These are phyloP conservation scores for Onthophagus taurus DNA, from an alignment of 1,140 invertebrate species.

Conservation along the genomic window DNA sequence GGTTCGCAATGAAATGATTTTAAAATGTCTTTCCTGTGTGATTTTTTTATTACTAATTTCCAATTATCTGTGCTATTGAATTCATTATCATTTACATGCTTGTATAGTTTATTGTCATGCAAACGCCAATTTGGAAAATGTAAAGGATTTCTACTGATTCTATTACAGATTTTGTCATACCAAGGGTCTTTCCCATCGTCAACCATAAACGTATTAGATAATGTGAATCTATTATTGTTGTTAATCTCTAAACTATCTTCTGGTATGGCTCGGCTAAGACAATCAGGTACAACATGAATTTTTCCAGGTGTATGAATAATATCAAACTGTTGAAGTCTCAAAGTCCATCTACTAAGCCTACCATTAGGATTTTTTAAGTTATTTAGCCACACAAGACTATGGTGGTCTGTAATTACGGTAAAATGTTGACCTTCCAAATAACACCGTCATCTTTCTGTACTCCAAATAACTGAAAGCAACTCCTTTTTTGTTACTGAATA, in stretches of 20 bases:
- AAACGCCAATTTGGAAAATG: conserved; percentile 1
- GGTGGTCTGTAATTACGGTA: conserved; percentile 22
- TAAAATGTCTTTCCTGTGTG: neutral
- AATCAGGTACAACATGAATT: neutral
- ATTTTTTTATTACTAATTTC: too few relatives aligned
- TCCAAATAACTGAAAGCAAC: conserved; percentile 36
- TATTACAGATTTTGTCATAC: neutral
- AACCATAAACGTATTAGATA: too few relatives aligned
- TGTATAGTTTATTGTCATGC: neutral
- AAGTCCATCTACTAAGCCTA: neutral
- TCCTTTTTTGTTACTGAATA: conserved; percentile 36
- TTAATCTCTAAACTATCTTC: neutral
- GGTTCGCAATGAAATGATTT: neutral
- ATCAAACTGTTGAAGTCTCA: neutral
- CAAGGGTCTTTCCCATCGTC: neutral
- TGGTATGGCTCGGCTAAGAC: neutral
- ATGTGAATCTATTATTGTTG: neutral
- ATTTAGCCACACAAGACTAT: conserved; percentile 3
- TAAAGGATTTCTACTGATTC: neutral
- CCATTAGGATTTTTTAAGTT: conserved; percentile 5
- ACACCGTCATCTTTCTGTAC: conserved; percentile 34
- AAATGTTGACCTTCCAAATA: conserved; percentile 32
- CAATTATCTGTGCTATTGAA: neutral
- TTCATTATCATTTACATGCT: neutral
- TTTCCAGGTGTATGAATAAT: conserved; percentile 7